Evolutionary conservation across 2,888 invertebrate species (phyloP).

Genomic region (Drosophila tanythrix): DNA sequence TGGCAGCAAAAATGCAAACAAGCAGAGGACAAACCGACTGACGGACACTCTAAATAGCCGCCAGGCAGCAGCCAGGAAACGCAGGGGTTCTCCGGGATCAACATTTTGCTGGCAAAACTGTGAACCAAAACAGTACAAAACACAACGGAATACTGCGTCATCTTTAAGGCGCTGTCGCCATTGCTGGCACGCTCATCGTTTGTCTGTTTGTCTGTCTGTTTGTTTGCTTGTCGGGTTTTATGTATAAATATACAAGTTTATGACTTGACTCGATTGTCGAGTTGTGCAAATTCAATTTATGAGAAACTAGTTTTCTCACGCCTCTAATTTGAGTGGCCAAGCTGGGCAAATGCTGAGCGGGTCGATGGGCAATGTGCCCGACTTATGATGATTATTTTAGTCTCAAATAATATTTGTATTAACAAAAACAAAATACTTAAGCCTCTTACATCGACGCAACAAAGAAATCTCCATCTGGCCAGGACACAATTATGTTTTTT

Average conservation of each 20-base stretch:
- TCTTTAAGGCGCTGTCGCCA: slow-evolving; percentile 55
- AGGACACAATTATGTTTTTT: background rate
- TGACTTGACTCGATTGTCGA: slow-evolving; percentile 67
- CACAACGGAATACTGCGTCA: slow-evolving; percentile 66
- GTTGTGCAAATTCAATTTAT: slow-evolving; percentile 73
- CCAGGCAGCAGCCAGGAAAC: background rate
- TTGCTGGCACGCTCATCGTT: slow-evolving; percentile 63
- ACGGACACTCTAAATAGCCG: slow-evolving; percentile 57
- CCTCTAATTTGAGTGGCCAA: slow-evolving; percentile 67
- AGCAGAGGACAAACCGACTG: slow-evolving; percentile 50
- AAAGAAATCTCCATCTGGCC: background rate
- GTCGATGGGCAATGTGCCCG: slow-evolving; percentile 27
- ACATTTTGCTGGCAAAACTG: slow-evolving; percentile 38
- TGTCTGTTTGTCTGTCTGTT: slow-evolving; percentile 23
- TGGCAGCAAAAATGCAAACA: slow-evolving; percentile 79
- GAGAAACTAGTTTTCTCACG: slow-evolving; percentile 64
- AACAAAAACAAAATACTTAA: background rate
- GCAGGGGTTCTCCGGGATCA: background rate
- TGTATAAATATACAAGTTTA: slow-evolving; percentile 50
- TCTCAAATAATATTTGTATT: background rate
- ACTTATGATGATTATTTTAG: background rate
- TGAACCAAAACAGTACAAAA: slow-evolving; percentile 51
- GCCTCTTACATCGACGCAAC: background rate
- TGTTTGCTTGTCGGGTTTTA: slow-evolving; percentile 1
- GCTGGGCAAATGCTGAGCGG: slow-evolving; percentile 10